Evolutionary conservation across 2,797 vertebrate genomes (phyloP), one percentile per base, ranked within the genome.

Genomic region (Ctenopoma kingsleyae): DNA sequence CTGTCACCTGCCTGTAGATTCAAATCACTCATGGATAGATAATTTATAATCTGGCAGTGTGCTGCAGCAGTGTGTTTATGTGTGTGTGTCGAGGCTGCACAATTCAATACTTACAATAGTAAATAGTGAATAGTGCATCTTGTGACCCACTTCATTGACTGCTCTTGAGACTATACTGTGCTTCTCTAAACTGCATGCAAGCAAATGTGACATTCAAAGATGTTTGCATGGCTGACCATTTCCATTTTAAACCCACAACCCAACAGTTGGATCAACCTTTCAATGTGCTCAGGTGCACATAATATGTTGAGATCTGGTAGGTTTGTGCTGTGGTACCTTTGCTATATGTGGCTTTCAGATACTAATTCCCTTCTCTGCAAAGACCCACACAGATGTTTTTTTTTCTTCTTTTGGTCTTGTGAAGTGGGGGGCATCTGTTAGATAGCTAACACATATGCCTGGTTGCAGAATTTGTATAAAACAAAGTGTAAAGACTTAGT

Each of bases 401-500:
- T 35, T n/a, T n/a, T n/a, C n/a, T n/a, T n/a, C n/a, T n/a, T n/a
- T n/a, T n/a, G n/a, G n/a, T n/a, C n/a, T n/a, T 30, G 27, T 1
- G 27, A 9, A 6, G 32, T 5, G 58, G 27, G 15, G 9, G 40
- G 65, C 52, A 60, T 67, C 43, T 64, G 70, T 32, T 46, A 44
- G 43, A 62, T 3, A 30, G 32, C 66, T 60, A 41, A 40, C 58
- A 51, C 55, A 60, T 54, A 32, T 4, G 22, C 70, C 38, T 27
- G 68, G 60, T 67, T 63, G 69, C 49, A 74, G 64, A 74, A 69
- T 78, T 60, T 52, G 46, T 67, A 51, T 49, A 40, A 75, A 82
- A 80, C 74, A 80, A 82, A 84, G 72, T 83, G 78, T 23, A 61
- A 69, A 68, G 67, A 68, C 72, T 82, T 6, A 67, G 64, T 44